Evolutionary conservation across 1,140 invertebrate species (phyloP), one percentile per base, ranked within the genome.

Genomic region (Batillaria attramentaria): DNA sequence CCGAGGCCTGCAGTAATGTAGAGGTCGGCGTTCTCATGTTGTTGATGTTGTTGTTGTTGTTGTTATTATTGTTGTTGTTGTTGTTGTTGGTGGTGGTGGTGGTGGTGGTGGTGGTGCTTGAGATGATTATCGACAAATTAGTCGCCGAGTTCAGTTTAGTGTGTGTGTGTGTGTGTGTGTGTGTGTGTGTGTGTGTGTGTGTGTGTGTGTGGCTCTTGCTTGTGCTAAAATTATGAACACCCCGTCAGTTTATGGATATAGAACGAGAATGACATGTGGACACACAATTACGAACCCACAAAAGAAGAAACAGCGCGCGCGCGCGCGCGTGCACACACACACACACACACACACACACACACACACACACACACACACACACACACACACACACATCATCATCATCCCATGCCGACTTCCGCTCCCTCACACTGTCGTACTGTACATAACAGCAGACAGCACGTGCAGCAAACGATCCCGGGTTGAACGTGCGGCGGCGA

Each of bases 111-210:
- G n/a, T n/a, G n/a, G n/a, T n/a, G n/a, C n/a, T n/a, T n/a, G n/a
- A n/a, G n/a, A n/a, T n/a, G n/a, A n/a, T n/a, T n/a, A n/a, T n/a
- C n/a, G n/a, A n/a, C n/a, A n/a, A n/a, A n/a, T n/a, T n/a, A n/a
- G n/a, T n/a, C n/a, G n/a, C n/a, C n/a, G n/a, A n/a, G n/a, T n/a
- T n/a, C n/a, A n/a, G n/a, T n/a, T n/a, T 69, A 8, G 31, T 10
- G 28, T 66, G 62, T 20, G 6, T 66, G 62, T 20, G 6, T 66
- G 5, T 35, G 31, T 66, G 31, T 6, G 6, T 35, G 6, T 66
- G 62, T 66, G 62, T 66, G 62, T 66, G 62, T 66, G 6, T 33
- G 28, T 66, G 28, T 31, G 62, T 66, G 62, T 66, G 62, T 28
- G 62, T 66, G 62, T 35, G n/a, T 66, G 1, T 35, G 31, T 33